Evolutionary conservation across 2,888 invertebrate genomes (phyloP).

Genomic region (Pasiphila rectangulata): DNA sequence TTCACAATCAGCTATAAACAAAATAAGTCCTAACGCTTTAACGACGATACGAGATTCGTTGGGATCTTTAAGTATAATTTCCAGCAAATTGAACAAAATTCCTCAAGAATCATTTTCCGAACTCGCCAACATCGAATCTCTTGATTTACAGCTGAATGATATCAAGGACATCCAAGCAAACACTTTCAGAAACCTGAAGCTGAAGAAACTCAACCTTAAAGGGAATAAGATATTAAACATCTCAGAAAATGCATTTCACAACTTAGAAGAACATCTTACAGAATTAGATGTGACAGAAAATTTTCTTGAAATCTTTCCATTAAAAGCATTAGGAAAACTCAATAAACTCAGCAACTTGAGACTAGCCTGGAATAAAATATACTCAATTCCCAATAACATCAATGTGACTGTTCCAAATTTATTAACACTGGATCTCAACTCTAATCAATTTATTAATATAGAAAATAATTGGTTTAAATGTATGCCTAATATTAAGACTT

Average conservation of each 20-base stretch:
- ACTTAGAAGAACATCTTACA: conserved; percentile 87
- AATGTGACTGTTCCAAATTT: conserved; percentile 86
- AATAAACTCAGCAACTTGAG: conserved; percentile 86
- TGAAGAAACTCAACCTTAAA: conserved; percentile 91
- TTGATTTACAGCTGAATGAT: conserved; percentile 93
- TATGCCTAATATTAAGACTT: conserved; percentile 88
- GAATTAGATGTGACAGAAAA: conserved; percentile 94
- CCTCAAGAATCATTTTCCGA: conserved; percentile 88
- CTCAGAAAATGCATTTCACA: conserved; percentile 90
- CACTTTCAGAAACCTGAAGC: conserved; percentile 89
- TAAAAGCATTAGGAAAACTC: conserved; percentile 87
- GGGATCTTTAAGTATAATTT: conserved; percentile 88
- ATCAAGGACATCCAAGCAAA: conserved; percentile 91
- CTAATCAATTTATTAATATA: conserved; percentile 90
- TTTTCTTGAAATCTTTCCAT: conserved; percentile 90
- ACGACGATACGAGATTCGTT: conserved; percentile 84
- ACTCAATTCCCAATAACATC: conserved; percentile 86
- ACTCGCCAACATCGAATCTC: conserved; percentile 85
- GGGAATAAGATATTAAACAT: conserved; percentile 90
- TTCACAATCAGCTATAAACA: conserved; percentile 87
- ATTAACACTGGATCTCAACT: conserved; percentile 90
- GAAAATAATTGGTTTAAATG: conserved; percentile 89
- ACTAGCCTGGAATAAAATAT: conserved; percentile 91
- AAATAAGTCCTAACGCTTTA: conserved; percentile 86
- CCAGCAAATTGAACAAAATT: conserved; percentile 86